A percentile compares a stretch with the other conserved stretches of the same genome.
Conservation (phyloP, 1,140 invertebrate species). For the Hyles vespertilio region DNA sequence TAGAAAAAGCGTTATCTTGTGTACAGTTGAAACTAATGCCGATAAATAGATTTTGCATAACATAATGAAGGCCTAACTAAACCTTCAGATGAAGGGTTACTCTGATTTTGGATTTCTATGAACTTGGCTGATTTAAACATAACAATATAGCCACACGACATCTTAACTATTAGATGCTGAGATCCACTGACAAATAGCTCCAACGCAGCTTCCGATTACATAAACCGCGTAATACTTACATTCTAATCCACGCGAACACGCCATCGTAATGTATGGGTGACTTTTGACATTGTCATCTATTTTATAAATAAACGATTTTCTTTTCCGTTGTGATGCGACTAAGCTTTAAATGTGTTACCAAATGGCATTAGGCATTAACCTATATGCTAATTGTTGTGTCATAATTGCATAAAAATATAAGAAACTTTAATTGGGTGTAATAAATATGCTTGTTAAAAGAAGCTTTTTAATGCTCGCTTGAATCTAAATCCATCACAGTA, state of each 20-base stretch:
- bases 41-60: too few relatives aligned
- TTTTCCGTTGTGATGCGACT: constrained; percentile 28
- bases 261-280: constrained; percentile 30
- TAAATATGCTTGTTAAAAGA: not conserved
- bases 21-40: too few relatives aligned
- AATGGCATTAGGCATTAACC: constrained; percentile 6
- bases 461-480: too few relatives aligned
- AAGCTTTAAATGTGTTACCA: constrained; percentile 19
- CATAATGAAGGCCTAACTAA: too few relatives aligned
- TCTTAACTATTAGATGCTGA: too few relatives aligned
- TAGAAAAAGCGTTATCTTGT: too few relatives aligned
- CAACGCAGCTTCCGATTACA: constrained; percentile 24
- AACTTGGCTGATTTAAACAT: too few relatives aligned
- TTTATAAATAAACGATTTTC: constrained; percentile 30
- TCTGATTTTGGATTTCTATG: too few relatives aligned
- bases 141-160: too few relatives aligned
- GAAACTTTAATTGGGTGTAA: not conserved
- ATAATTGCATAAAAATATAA: constrained; percentile 9
- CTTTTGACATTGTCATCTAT: constrained; percentile 44
- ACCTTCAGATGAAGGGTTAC: too few relatives aligned
- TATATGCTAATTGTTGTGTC: constrained; percentile 10
- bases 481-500: not conserved
- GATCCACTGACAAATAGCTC: not conserved
- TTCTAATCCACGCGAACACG: constrained; percentile 25
- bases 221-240: constrained; percentile 23